Evolutionary conservation across 2,797 vertebrate genomes (phyloP), one percentile per base, ranked within the genome.

Genomic region (Rhinogobio ventralis): DNA sequence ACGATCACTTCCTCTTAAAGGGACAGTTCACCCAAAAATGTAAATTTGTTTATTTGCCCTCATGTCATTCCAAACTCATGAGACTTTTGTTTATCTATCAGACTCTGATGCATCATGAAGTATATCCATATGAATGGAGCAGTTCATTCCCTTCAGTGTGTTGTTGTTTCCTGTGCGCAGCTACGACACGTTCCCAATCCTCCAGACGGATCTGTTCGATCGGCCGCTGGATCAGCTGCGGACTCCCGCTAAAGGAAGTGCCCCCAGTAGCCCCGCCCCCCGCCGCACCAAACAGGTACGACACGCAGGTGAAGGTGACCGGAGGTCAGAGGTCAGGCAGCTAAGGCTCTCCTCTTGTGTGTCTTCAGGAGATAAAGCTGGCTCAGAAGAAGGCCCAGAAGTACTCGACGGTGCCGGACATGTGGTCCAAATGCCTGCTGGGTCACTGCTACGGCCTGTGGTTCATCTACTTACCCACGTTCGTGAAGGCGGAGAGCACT

Each of bases 361-460:
- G 20, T 53, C 1, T 53, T 33, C 90, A 99, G 98, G 98, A 99
- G 93, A 97, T 98, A 86, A 99, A 98, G 90, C 86, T 96, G 73
- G 98, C 98, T 0, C 98, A 99, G 91, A 94, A 96, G 1, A 94
- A 95, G 72, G 97, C 98, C 0, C 97, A 98, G 93, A 98, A 97
- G 86, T 97, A 97, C 28, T 94, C 96, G 0, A 79, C 94, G 0
- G 94, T 97, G 66, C 96, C 97, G 0, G 97, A 99, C 89, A 96
- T 98, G 94, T 99, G 98, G 98, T 97, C 97, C 0, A 97, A 96
- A 81, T 98, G 97, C 69, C 93, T 99, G 77, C 94, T 99, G 90
- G 97, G 97, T 0, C 98, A 99, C 93, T 97, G 97, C 78, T 99
- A 99, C 0, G 97, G 97, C 0, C 95, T 99, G 51, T 99, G 98